A percentile compares a stretch with the other conserved stretches of the same genome.
Conservation (phyloP, 2,888 invertebrate species). For the Gastrophysa polygoni region DNA sequence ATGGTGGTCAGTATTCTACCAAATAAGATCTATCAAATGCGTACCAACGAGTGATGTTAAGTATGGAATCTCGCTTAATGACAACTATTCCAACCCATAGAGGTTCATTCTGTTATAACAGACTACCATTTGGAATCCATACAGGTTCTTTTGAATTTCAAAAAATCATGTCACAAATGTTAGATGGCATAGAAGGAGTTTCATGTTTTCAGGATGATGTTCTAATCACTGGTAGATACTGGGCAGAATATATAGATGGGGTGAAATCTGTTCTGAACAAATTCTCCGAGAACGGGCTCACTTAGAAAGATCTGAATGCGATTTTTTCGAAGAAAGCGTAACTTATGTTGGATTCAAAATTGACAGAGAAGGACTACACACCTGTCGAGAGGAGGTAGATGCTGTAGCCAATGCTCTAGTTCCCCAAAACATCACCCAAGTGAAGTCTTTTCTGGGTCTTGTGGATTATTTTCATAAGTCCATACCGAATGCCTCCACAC, state of each 20-base stretch:
- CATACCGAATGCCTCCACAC: slow-evolving; percentile 15
- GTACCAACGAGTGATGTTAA: slow-evolving; percentile 14
- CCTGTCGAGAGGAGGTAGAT: slow-evolving; percentile 10
- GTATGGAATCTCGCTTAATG: too few relatives aligned
- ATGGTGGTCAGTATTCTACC: neutral
- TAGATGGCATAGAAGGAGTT: slow-evolving; percentile 19
- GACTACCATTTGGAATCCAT: slow-evolving; percentile 14
- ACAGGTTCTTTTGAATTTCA: slow-evolving; percentile 17
- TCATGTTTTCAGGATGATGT: slow-evolving; percentile 19
- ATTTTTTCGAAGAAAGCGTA: slow-evolving; percentile 17
- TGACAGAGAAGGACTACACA: slow-evolving; percentile 12
- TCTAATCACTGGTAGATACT: neutral
- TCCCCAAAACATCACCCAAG: slow-evolving; percentile 13
- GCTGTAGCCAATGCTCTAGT: slow-evolving; percentile 10
- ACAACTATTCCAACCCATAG: neutral
- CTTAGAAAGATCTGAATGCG: neutral
- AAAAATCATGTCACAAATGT: slow-evolving; percentile 19
- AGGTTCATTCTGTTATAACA: slow-evolving; percentile 20
- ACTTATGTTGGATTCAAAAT: slow-evolving; percentile 16
- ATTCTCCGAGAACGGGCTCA: too few relatives aligned
- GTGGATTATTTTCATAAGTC: slow-evolving; percentile 21
- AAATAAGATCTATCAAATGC: neutral
- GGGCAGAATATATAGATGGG: too few relatives aligned
- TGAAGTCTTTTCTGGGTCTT: slow-evolving; percentile 22
- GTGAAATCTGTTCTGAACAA: too few relatives aligned